phyloP scores from a whole-genome alignment of 2,113 vertebrate genomes.

The Peromyscus polionotus region DNA sequence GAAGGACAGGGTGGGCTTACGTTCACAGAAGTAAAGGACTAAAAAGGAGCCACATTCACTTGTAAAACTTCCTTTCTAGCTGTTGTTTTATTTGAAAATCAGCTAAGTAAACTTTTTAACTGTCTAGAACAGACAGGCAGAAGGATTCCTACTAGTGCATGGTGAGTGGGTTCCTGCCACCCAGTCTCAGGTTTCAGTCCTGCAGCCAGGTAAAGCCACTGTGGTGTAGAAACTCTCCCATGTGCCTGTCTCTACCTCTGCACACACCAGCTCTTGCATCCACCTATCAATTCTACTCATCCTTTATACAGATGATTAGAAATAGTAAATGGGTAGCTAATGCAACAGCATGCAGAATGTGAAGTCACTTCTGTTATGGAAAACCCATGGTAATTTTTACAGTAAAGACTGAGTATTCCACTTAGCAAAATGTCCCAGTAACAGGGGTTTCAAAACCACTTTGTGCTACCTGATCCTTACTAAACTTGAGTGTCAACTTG shows the following conservation, averaged over 20 bases:
- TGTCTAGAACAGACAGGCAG: conserved; percentile 37
- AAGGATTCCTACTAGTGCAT: conserved; percentile 59
- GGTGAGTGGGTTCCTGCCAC: conserved; percentile 65
- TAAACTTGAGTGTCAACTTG: conserved; percentile 60
- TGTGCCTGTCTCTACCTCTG: conserved; percentile 65
- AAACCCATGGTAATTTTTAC: conserved; percentile 62
- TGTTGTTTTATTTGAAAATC: conserved; percentile 66
- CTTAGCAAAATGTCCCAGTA: conserved; percentile 47
- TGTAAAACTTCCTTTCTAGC: conserved; percentile 8
- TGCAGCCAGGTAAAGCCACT: conserved; percentile 63
- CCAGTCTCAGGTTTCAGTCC: background rate
- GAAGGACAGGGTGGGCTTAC: conserved; percentile 62
- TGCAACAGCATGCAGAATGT: conserved; percentile 55
- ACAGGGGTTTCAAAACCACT: conserved; percentile 57
- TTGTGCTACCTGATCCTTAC: conserved; percentile 58
- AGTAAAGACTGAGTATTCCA: conserved; percentile 56
- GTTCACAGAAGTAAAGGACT: conserved; percentile 17
- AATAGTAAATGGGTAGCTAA: conserved; percentile 45
- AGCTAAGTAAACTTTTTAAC: conserved; percentile 42
- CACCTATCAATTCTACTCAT: background rate
- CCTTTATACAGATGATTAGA: conserved; percentile 13
- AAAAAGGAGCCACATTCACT: background rate
- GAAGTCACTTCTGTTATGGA: conserved; percentile 56
- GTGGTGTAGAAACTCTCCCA: conserved; percentile 4
- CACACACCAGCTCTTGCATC: conserved; percentile 61